phyloP scores from a whole-genome alignment of 2,888 invertebrate genomes.

The Notodonta dromedarius region DNA sequence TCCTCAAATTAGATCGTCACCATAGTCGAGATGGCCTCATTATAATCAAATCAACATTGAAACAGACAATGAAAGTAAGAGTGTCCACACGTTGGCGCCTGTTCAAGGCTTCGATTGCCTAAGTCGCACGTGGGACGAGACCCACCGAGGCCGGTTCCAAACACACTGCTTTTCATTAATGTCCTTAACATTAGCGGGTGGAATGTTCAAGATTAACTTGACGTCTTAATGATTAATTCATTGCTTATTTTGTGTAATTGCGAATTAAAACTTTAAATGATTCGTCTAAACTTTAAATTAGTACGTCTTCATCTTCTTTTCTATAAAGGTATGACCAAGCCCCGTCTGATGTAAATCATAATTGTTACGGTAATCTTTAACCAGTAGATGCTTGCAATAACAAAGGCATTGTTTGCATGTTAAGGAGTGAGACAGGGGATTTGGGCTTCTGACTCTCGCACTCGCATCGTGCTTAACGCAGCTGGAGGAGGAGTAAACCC shows the following conservation, averaged over 20 bases:
- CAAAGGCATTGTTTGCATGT: too few species aligned
- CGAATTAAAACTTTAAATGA: too few species aligned
- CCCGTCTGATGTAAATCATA: too few species aligned
- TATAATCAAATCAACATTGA: slow-evolving; percentile 64
- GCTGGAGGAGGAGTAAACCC: too few species aligned
- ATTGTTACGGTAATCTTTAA: too few species aligned
- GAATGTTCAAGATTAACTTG: slow-evolving; percentile 5
- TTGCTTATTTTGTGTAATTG: not conserved
- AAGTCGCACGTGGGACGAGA: slow-evolving; percentile 71
- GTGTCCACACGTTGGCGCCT: slow-evolving; percentile 65
- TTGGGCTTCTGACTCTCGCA: too few species aligned
- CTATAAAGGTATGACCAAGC: too few species aligned
- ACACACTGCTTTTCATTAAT: slow-evolving; percentile 25
- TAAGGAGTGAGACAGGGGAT: too few species aligned
- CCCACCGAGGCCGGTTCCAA: slow-evolving; percentile 53
- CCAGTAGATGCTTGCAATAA: too few species aligned
- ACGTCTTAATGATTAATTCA: not conserved
- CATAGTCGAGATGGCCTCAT: slow-evolving; percentile 51
- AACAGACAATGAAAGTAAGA: slow-evolving; percentile 76
- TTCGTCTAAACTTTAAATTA: not conserved
- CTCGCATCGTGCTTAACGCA: too few species aligned
- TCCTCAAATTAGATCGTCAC: too few species aligned
- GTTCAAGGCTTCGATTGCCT: slow-evolving; percentile 71
- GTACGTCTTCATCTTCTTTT: not conserved
- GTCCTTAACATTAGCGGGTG: slow-evolving; percentile 36